Conservation (phyloP, 2,888 invertebrate genomes). For the Brenthis daphne region DNA sequence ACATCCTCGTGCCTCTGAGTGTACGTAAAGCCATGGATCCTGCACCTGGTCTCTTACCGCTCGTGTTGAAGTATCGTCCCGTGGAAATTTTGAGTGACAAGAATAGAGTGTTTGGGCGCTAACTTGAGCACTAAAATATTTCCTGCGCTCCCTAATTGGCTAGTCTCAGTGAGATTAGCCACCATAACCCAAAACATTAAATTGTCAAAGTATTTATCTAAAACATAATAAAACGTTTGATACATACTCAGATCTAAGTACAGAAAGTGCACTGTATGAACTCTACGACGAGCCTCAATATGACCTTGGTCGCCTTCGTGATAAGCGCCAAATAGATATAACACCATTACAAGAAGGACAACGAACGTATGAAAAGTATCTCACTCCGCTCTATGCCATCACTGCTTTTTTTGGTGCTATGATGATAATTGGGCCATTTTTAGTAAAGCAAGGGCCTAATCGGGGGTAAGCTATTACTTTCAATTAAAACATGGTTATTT, state of each 20-base stretch:
- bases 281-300: slow-evolving; percentile 19
- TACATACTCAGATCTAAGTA: slow-evolving; percentile 1
- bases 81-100: no score
- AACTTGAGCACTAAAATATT: no score
- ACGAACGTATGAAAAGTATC: slow-evolving; percentile 21
- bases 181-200: no score
- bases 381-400: slow-evolving; percentile 39
- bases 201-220: no score
- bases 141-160: no score
- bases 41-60: no score
- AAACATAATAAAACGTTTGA: neutral
- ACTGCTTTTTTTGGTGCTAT: slow-evolving; percentile 49
- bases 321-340: slow-evolving; percentile 23
- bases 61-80: no score
- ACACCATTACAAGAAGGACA: slow-evolving; percentile 7
- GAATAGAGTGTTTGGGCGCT: no score
- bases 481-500: no score
- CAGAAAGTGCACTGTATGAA: slow-evolving; percentile 10
- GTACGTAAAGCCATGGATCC: no score
- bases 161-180: no score
- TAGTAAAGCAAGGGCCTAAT: slow-evolving; percentile 50
- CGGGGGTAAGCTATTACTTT: slow-evolving; percentile 45
- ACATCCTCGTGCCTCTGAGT: no score
- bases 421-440: slow-evolving; percentile 52
- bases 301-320: slow-evolving; percentile 22